These are phyloP conservation scores for Ranitomeya imitator DNA, from an alignment of 2,113 vertebrate genomes.

Conservation along the genomic window DNA sequence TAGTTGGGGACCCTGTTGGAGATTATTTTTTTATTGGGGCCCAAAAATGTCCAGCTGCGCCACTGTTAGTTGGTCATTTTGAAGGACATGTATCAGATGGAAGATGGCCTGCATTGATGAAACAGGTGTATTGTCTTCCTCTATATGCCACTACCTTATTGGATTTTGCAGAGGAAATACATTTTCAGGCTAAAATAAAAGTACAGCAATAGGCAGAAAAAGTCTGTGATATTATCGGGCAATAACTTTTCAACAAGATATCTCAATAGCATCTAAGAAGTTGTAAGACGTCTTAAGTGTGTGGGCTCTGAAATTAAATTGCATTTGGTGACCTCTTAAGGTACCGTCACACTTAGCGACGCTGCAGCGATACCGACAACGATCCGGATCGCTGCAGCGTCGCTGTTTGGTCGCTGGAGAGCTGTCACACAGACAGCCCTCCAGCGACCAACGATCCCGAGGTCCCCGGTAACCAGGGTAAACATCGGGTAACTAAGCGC, in stretches of 20 bases:
- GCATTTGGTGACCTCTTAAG: background rate
- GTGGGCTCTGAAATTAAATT: background rate
- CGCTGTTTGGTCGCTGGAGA: too few relatives aligned
- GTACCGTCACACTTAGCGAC: too few relatives aligned
- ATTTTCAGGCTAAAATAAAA: background rate
- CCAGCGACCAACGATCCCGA: too few relatives aligned
- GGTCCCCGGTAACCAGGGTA: too few relatives aligned
- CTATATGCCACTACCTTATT: background rate
- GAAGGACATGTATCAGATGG: background rate
- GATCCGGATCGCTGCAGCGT: too few relatives aligned
- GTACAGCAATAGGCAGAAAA: background rate
- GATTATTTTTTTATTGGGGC: too few relatives aligned
- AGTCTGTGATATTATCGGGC: background rate
- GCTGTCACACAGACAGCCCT: too few relatives aligned
- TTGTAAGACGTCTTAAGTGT: background rate
- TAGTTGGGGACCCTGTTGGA: too few relatives aligned
- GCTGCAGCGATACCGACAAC: too few relatives aligned
- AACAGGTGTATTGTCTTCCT: background rate
- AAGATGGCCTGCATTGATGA: background rate
- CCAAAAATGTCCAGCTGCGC: too few relatives aligned
- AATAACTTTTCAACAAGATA: slow-evolving; percentile 3
- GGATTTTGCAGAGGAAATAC: background rate
- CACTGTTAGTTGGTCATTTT: background rate
- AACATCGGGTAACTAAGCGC: too few relatives aligned
- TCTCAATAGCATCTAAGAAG: background rate